Evolutionary conservation across 2,888 invertebrate genomes (phyloP).

Genomic region (Lithophane socia): DNA sequence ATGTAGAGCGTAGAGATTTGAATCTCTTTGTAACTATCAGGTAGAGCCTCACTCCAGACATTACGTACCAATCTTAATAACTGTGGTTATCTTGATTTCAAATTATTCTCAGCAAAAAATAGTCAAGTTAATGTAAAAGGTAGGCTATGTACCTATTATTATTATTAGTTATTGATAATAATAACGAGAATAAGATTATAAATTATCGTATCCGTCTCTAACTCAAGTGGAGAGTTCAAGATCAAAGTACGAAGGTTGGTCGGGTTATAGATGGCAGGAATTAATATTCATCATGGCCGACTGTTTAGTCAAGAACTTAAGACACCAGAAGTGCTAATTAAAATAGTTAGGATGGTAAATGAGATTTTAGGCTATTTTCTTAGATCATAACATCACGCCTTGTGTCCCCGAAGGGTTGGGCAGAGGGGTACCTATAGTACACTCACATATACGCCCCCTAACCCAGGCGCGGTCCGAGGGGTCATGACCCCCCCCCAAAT

Average conservation of each 20-base stretch:
- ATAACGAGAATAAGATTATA: conserved; percentile 17
- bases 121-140: not conserved
- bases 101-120: conserved; percentile 29
- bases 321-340: not conserved
- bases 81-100: conserved; percentile 35
- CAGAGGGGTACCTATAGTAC: too few species aligned
- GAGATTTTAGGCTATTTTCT: not conserved
- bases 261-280: conserved; percentile 1
- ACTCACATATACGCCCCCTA: too few species aligned
- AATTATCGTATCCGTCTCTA: conserved; percentile 14
- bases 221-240: conserved; percentile 38
- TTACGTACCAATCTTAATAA: conserved; percentile 30
- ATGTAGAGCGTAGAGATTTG: conserved; percentile 17
- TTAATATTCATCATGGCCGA: conserved; percentile 34
- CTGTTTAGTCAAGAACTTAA: conserved; percentile 5
- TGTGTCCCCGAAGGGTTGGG: too few species aligned
- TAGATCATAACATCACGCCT: too few species aligned
- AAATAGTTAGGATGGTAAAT: not conserved
- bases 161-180: conserved; percentile 15
- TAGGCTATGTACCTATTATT: not conserved
- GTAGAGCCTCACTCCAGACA: conserved; percentile 41
- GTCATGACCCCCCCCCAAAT: too few species aligned
- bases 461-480: too few species aligned
- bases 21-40: conserved; percentile 26
- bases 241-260: conserved; percentile 48